phyloP scores from a whole-genome alignment of 2,113 vertebrate genomes.

The Leucosticte australis region DNA sequence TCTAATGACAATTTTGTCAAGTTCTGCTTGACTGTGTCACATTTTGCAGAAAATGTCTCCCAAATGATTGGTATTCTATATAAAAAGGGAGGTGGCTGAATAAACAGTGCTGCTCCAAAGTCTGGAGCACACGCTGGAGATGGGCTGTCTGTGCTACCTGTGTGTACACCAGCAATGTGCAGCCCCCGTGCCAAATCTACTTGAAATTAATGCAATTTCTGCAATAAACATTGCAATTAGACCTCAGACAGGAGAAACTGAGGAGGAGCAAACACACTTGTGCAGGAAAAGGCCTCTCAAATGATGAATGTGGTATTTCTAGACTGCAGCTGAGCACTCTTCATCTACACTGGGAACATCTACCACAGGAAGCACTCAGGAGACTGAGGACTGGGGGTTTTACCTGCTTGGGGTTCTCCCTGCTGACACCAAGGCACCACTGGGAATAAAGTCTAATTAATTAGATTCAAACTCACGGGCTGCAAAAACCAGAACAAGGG shows the following conservation, averaged over 20 bases:
- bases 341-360: not conserved
- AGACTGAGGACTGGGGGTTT: not conserved
- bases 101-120: not conserved
- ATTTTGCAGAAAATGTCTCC: not conserved
- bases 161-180: accelerated
- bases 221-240: not conserved
- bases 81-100: not conserved
- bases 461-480: not conserved
- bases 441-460: not conserved
- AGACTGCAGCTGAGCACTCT: not conserved
- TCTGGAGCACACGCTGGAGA: not conserved
- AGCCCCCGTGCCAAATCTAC: not conserved
- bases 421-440: not conserved
- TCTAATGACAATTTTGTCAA: not conserved
- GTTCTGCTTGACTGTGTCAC: not conserved
- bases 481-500: not conserved
- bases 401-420: not conserved
- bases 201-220: not conserved
- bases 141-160: not conserved
- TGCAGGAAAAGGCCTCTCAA: not conserved
- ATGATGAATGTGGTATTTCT: not conserved
- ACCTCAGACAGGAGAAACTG: not conserved
- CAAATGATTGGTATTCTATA: not conserved
- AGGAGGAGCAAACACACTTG: not conserved
- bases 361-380: not conserved